Conservation (phyloP, 2,797 vertebrate species). For the Pangasius macronema region DNA sequence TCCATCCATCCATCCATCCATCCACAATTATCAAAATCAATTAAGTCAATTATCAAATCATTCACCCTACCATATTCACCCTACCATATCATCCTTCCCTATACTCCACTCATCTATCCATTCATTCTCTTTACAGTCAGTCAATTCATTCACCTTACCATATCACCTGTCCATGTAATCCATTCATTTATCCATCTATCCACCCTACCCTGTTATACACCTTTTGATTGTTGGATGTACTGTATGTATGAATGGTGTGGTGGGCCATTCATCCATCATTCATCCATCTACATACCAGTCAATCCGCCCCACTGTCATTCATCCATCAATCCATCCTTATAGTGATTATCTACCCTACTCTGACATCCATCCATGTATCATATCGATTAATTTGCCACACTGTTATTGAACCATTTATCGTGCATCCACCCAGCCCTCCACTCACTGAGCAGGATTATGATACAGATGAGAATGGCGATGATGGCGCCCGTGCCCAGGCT, state of each 20-base stretch:
- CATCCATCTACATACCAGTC: conserved; percentile 11
- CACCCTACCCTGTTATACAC: background rate
- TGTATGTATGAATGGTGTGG: background rate
- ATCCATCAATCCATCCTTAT: background rate
- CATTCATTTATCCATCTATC: too few relatives aligned
- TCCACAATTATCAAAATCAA: background rate
- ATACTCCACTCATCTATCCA: background rate
- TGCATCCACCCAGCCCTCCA: conserved; percentile 8
- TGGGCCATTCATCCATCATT: background rate
- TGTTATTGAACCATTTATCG: background rate
- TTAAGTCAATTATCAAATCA: background rate
- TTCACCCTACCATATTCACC: background rate
- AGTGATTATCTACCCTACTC: background rate
- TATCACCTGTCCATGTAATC: background rate
- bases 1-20: background rate
- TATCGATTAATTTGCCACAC: background rate
- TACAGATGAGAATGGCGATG: conserved; percentile 93
- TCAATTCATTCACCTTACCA: background rate
- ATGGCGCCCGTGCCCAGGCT: conserved; percentile 96
- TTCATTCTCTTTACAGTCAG: background rate
- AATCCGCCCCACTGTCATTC: conserved; percentile 4
- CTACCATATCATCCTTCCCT: background rate
- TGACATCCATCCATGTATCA: background rate
- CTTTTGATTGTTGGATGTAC: background rate
- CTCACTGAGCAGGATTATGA: conserved; percentile 90